Evolutionary conservation across 2,888 invertebrate genomes (phyloP), one percentile per base, ranked within the genome.

Genomic region (Pachliopta kotzebuea): DNA sequence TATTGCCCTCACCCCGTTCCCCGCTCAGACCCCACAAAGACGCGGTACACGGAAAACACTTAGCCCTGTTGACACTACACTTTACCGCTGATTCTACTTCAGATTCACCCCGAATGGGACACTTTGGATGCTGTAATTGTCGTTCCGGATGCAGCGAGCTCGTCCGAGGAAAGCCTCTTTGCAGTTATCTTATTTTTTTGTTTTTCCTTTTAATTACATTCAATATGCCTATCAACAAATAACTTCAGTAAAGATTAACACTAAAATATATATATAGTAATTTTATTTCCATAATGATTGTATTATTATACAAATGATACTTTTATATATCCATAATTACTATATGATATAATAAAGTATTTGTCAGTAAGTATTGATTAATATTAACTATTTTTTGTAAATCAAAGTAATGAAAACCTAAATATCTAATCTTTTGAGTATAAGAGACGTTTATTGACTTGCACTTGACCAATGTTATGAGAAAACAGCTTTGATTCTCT

Each of bases 31-130:
- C 87, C 86, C 81, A 85, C 85, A 87, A 88, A 88, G 88, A 87
- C 81, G 84, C 68, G 77, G 74, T 75, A 82, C 85, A 85, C 79
- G 84, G 83, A 77, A 84, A 87, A 86, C 90, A 90, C 88, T 90
- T 88, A 90, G 84, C 84, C 75, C 76, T 90, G 89, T 90, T 90
- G 89, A 90, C 90, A 90, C 86, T 87, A 85, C 89, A 88, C 89
- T 90, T 87, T 84, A 76, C 76, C 83, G 76, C 79, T 80, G 81
- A 86, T 86, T 86, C 83, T 79, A 79, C 80, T 83, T 73, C 76
- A 77, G 71, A 74, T 75, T 72, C 77, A 72, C 72, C 70, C 74
- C 71, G 63, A 69, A 70, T 72, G 75, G 72, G 77, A 77, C 80
- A 78, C 80, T 78, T 77, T 78, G 75, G 78, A 67, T 61, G 66